phyloP scores from a whole-genome alignment of 2,113 vertebrate genomes.

The Albula goreensis region DNA sequence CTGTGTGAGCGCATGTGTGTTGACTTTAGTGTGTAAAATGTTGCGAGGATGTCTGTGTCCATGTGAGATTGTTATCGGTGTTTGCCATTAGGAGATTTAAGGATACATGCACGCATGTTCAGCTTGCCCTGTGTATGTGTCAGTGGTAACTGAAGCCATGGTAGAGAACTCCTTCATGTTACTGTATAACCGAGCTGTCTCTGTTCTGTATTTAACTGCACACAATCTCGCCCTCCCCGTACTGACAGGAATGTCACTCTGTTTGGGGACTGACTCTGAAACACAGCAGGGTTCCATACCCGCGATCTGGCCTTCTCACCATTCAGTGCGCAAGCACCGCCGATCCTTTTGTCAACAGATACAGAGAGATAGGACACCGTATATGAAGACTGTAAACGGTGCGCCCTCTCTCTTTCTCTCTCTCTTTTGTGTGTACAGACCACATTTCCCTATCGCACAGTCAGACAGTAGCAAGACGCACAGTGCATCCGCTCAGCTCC shows the following conservation, averaged over 20 bases:
- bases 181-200: not conserved
- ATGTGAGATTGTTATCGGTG: not conserved
- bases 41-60: not conserved
- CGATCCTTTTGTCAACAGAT: conserved; percentile 30
- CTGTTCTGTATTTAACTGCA: conserved; percentile 5
- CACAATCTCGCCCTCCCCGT: not conserved
- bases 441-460: conserved; percentile 23
- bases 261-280: not conserved
- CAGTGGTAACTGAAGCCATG: not conserved
- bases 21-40: not conserved
- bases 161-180: not conserved
- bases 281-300: not conserved
- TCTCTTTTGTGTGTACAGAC: conserved; percentile 19
- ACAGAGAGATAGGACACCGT: conserved; percentile 30
- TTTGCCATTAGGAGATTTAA: conserved; percentile 12
- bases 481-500: conserved; percentile 77
- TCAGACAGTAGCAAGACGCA: conserved; percentile 64
- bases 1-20: not conserved
- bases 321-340: conserved; percentile 16
- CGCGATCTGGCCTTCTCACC: not conserved
- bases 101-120: not conserved
- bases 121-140: not conserved
- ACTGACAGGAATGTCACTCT: not conserved
- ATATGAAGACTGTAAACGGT: conserved; percentile 21
- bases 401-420: conserved; percentile 19